Conservation (phyloP, 2,113 vertebrate species). For the Etia nguti region DNA sequence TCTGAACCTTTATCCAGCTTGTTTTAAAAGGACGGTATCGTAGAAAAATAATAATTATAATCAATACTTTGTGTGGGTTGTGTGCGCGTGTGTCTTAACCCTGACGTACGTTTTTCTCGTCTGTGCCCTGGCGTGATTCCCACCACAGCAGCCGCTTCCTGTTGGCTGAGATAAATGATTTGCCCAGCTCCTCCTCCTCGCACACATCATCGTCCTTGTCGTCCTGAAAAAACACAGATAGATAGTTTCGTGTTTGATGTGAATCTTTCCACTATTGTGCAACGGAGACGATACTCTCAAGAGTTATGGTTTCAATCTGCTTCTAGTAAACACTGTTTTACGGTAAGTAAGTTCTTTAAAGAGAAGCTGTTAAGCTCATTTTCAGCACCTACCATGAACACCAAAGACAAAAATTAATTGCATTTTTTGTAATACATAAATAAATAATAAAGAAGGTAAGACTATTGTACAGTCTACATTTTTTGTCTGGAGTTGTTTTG, state of each 20-base stretch:
- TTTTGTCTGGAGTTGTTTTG: neutral
- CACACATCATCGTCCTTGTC: slow-evolving; percentile 70
- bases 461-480: neutral
- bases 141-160: slow-evolving; percentile 88
- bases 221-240: slow-evolving; percentile 58
- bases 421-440: neutral
- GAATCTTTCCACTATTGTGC: neutral
- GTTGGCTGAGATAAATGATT: slow-evolving; percentile 72
- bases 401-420: neutral
- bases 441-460: neutral
- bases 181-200: slow-evolving; percentile 72
- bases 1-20: neutral
- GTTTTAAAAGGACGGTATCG: neutral
- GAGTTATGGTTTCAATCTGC: neutral
- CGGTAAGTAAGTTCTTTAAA: neutral
- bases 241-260: neutral
- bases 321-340: neutral
- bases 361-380: neutral
- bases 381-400: neutral
- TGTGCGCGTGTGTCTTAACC: neutral
- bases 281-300: neutral
- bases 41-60: neutral
- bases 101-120: slow-evolving; percentile 86
- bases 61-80: neutral
- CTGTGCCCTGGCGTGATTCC: slow-evolving; percentile 81